phyloP scores from a whole-genome alignment of 2,888 invertebrate genomes.

The Lacanobia wlatinum region DNA sequence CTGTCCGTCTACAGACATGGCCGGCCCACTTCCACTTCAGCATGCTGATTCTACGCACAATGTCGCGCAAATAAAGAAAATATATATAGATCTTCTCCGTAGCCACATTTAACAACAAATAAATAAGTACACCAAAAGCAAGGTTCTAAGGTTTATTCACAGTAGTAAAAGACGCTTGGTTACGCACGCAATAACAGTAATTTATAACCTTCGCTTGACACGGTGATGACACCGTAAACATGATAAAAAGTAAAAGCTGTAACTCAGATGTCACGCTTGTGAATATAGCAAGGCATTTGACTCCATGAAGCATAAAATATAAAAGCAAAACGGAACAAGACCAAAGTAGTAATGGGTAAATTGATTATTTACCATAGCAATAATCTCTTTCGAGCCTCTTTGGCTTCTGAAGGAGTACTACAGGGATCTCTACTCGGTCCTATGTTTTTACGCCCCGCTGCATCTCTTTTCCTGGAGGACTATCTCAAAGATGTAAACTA shows the following conservation, averaged over 20 bases:
- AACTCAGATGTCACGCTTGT: constrained; percentile 1
- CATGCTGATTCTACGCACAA: too few relatives aligned
- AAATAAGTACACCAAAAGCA: neutral
- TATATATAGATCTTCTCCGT: neutral
- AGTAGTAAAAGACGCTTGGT: neutral
- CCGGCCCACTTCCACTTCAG: too few relatives aligned
- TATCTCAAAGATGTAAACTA: neutral
- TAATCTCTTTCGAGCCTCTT: neutral
- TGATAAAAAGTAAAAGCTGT: constrained; percentile 16
- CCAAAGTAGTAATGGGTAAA: neutral
- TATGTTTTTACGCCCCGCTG: neutral
- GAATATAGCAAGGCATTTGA: constrained; percentile 10
- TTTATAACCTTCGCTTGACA: constrained; percentile 5
- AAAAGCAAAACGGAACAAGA: neutral
- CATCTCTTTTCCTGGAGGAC: too few relatives aligned
- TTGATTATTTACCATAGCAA: neutral
- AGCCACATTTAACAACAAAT: neutral
- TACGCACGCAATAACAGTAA: neutral
- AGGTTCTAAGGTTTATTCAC: neutral
- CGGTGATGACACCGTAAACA: constrained; percentile 5
- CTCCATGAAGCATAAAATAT: neutral
- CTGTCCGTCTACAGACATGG: too few relatives aligned
- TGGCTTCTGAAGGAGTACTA: neutral
- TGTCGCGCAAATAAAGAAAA: too few relatives aligned
- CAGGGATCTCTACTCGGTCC: neutral